phyloP scores from a whole-genome alignment of 2,797 vertebrate genomes.

The Poeciliopsis paucimaculata region DNA sequence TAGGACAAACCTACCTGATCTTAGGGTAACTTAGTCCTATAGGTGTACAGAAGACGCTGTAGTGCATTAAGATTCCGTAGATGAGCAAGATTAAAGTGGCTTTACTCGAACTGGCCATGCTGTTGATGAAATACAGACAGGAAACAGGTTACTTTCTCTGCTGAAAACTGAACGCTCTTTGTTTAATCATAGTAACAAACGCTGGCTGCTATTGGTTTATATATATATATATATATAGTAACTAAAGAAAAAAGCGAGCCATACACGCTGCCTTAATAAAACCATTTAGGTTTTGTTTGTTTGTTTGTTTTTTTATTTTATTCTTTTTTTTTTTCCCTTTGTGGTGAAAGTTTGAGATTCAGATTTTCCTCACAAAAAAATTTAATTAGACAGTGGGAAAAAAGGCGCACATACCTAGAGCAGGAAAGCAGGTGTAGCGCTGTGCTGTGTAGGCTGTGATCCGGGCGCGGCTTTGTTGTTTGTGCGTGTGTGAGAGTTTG shows the following conservation, averaged over 20 bases:
- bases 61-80: conserved; percentile 97
- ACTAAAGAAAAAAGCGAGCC: not conserved
- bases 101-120: conserved; percentile 97
- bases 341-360: conserved; percentile 67
- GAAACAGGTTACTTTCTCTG: conserved; percentile 48
- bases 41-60: conserved; percentile 95
- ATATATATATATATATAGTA: not conserved
- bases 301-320: no score
- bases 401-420: conserved; percentile 81
- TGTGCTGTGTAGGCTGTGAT: conserved; percentile 72
- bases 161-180: conserved; percentile 11
- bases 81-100: conserved; percentile 92
- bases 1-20: conserved; percentile 86
- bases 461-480: conserved; percentile 78
- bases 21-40: conserved; percentile 91
- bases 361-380: conserved; percentile 28
- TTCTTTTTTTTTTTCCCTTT: conserved; percentile 5
- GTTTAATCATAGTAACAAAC: not conserved
- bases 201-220: conserved; percentile 11
- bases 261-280: not conserved
- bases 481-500: conserved; percentile 48
- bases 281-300: not conserved
- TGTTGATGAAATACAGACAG: conserved; percentile 74
- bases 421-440: conserved; percentile 69
- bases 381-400: conserved; percentile 21